These are phyloP conservation scores for Mactra quadrangularis DNA, from an alignment of 1,140 invertebrate genomes.

Conservation along the genomic window DNA sequence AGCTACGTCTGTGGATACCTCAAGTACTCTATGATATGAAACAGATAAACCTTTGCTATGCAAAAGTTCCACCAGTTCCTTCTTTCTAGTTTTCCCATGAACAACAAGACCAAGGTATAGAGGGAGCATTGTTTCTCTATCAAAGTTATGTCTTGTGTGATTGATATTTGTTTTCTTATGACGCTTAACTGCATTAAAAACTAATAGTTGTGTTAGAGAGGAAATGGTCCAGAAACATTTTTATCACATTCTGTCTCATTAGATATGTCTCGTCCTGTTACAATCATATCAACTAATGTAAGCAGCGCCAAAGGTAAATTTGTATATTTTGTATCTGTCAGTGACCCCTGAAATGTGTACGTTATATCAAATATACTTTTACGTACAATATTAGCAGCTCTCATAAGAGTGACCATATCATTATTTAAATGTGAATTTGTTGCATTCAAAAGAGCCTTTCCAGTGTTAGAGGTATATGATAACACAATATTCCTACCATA, in stretches of 20 bases:
- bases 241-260: background rate
- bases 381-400: background rate
- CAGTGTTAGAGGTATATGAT: background rate
- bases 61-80: background rate
- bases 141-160: background rate
- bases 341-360: background rate
- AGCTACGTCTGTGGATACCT: constrained; percentile 32
- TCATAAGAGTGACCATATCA: background rate
- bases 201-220: background rate
- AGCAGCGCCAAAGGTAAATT: background rate
- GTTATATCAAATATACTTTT: background rate
- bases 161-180: background rate
- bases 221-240: background rate
- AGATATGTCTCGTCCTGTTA: background rate
- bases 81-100: constrained; percentile 55
- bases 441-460: background rate
- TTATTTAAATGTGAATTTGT: background rate
- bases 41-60: constrained; percentile 20
- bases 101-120: constrained; percentile 44
- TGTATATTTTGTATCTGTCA: background rate
- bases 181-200: background rate
- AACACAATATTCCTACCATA: background rate
- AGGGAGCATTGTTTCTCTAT: constrained; percentile 53
- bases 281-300: background rate
- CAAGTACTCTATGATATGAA: constrained; percentile 40